A percentile compares a stretch with the other conserved stretches of the same genome.
Conservation (phyloP, 2,113 vertebrate genomes). For the Epinephelus moara region DNA sequence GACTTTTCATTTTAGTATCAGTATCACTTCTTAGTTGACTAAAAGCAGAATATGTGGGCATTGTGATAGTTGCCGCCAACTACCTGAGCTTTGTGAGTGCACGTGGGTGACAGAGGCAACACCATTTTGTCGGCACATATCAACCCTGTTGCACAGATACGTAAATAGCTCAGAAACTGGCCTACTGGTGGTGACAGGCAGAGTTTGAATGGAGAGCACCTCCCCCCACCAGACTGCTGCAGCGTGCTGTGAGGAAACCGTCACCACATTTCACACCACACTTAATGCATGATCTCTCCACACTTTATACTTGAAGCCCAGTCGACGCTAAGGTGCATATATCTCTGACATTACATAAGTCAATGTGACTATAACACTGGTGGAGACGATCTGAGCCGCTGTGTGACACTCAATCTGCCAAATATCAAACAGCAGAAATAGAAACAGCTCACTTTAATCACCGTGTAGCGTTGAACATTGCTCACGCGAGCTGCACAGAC, state of each 20-base stretch:
- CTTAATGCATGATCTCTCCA: not conserved
- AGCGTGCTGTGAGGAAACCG: conserved; percentile 39
- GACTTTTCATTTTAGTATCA: not conserved
- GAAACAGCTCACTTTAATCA: not conserved
- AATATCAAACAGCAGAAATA: fast-evolving
- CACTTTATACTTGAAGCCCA: too few species aligned
- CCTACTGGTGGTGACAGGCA: conserved; percentile 20
- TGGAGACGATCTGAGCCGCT: too few species aligned
- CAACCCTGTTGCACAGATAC: not conserved
- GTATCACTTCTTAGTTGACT: not conserved
- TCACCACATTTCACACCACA: conserved; percentile 44
- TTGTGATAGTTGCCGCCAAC: not conserved
- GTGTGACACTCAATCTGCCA: not conserved
- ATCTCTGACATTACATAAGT: too few species aligned
- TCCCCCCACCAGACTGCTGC: conserved; percentile 70
- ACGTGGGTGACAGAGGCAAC: not conserved
- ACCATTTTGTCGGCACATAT: not conserved
- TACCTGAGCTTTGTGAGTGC: not conserved
- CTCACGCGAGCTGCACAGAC: fast-evolving
- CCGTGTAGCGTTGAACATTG: not conserved
- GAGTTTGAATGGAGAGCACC: conserved; percentile 70
- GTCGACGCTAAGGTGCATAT: too few species aligned
- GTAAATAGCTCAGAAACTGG: conserved; percentile 23
- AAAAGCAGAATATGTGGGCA: not conserved
- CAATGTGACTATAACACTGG: too few species aligned